Evolutionary conservation across 2,797 vertebrate genomes (phyloP), one percentile per base, ranked within the genome.

Genomic region (Silurus aristotelis): DNA sequence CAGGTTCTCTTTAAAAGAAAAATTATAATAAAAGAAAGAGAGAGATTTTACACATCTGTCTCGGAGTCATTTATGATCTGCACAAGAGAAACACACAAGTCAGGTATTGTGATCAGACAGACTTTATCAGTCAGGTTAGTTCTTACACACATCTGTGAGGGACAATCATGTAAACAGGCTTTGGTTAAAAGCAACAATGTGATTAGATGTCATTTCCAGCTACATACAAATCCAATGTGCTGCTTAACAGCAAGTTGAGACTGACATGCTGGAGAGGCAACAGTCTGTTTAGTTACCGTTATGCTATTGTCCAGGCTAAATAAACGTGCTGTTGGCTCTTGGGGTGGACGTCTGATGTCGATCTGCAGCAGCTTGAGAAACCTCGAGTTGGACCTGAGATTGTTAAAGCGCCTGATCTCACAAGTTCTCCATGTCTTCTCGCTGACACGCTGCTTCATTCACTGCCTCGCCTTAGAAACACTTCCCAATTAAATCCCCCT

Each of bases 381-480:
- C 12, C 56, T 14, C 38, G 12, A 7, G 4, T 22, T 80, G 2
- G 10, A 15, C 13, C n/a, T 9, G 7, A 8, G 60, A 48, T 10
- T 64, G 14, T 80, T 5, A 60, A 12, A 60, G 56, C 17, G 9
- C 17, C 56, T 25, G 19, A 43, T 77, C 20, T 80, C 43, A 17
- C 60, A 48, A 25, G 77, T 55, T 80, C 8, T 1, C 10, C 76
- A 63, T 43, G 58, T 8, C n/a, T 52, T 67, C n/a, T 80, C 77
- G 63, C 2, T 8, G 31, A 52, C 61, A 66, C n/a, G 43, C 61
- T 31, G 79, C 46, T 80, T 67, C 79, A 80, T 52, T 80, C 79
- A 80, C 63, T 27, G 61, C 61, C 78, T 80, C 61, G 43, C 43
- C 63, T 80, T 55, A 48, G 10, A 6, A 66, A 19, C 78, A 5